Conservation (phyloP, 64 coral and sea anemone genomes). For the Hydrozoanthus tunicans region DNA sequence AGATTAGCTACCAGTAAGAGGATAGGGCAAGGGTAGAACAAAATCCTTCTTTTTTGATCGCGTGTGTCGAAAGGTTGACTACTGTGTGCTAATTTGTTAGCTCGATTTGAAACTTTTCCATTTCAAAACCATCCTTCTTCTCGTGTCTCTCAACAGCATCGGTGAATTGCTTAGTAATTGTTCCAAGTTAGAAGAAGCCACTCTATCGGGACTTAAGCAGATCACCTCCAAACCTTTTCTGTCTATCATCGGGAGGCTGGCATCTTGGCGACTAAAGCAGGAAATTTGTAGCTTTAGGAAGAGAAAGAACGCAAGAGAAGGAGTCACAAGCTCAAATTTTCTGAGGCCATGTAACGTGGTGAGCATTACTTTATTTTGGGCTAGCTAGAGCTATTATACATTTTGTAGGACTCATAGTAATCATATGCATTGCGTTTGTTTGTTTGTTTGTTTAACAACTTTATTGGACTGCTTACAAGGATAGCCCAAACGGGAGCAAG, state of each 20-base stretch:
- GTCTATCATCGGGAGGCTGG: conserved; percentile 63
- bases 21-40: too few relatives aligned
- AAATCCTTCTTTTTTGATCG: too few relatives aligned
- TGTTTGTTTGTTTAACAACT: too few relatives aligned
- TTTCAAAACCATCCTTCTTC: neutral
- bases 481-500: too few relatives aligned
- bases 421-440: too few relatives aligned
- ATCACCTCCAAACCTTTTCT: conserved; percentile 84
- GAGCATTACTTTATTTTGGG: neutral
- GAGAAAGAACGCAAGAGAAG: conserved; percentile 16
- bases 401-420: too few relatives aligned
- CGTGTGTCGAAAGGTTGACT: too few relatives aligned
- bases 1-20: too few relatives aligned
- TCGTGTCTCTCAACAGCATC: conserved; percentile 27
- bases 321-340: neutral
- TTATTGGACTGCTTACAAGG: too few relatives aligned
- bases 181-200: conserved; percentile 58
- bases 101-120: too few relatives aligned
- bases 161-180: conserved; percentile 51
- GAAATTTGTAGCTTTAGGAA: conserved; percentile 38
- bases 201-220: conserved; percentile 69
- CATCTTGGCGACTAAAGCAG: conserved; percentile 65
- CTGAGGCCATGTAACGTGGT: conserved; percentile 58
- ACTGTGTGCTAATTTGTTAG: too few relatives aligned
- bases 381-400: neutral